Percentiles rank a stretch among this genome's conserved stretches.
These are phyloP conservation scores for Leptinotarsa lineolata DNA, from an alignment of 1,140 invertebrate genomes.

Conservation along the genomic window DNA sequence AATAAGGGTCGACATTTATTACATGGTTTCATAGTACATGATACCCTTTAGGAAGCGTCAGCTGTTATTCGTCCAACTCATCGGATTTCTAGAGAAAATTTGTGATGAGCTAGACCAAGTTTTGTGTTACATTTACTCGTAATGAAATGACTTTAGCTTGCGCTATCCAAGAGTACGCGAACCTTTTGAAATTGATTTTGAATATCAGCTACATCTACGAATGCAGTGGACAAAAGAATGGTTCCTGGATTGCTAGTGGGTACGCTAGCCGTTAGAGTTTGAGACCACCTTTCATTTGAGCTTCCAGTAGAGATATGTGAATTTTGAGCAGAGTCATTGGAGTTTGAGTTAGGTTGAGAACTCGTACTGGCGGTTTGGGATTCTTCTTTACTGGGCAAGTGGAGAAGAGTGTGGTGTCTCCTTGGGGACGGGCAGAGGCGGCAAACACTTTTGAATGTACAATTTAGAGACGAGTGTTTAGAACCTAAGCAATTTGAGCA, in stretches of 20 bases:
- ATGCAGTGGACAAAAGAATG: background rate
- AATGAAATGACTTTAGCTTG: constrained; percentile 1
- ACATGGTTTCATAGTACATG: background rate
- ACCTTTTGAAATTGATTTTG: background rate
- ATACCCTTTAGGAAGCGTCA: background rate
- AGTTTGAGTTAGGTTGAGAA: background rate
- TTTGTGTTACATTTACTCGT: constrained; percentile 2
- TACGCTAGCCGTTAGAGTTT: background rate
- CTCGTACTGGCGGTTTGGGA: background rate
- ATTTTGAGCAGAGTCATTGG: constrained; percentile 1
- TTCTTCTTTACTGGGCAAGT: constrained; percentile 1
- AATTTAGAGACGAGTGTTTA: background rate
- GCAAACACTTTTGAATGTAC: background rate
- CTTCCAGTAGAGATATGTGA: background rate
- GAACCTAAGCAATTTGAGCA: constrained; percentile 14
- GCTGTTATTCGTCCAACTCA: background rate
- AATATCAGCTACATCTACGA: background rate
- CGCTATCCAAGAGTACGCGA: background rate
- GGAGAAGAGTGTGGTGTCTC: constrained; percentile 7
- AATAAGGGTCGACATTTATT: background rate
- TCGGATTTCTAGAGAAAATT: background rate
- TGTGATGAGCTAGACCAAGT: background rate
- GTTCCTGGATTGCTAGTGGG: background rate
- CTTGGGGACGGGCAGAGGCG: no score
- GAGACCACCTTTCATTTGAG: no score